phyloP scores from a whole-genome alignment of 2,888 invertebrate genomes.

The Tridacna gigas region DNA sequence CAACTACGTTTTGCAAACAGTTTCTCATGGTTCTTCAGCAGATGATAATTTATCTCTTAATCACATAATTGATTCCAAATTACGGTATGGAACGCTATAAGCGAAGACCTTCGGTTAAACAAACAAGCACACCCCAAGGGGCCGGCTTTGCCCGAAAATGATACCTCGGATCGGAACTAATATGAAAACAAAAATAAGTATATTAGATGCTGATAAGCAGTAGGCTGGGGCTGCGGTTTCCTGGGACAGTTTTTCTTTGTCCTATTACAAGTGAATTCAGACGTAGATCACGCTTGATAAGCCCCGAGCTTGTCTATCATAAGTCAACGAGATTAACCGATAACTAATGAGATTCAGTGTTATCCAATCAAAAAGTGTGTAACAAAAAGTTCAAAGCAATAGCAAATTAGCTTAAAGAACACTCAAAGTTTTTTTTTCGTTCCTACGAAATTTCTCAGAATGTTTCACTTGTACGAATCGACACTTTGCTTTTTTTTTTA shows the following conservation, averaged over 20 bases:
- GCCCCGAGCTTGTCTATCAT: constrained; percentile 9
- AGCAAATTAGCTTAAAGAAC: too few species aligned
- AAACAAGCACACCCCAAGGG: constrained; percentile 19
- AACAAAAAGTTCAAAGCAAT: constrained; percentile 4
- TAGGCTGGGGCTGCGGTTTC: not conserved
- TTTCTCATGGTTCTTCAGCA: constrained; percentile 19
- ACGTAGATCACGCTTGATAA: not conserved
- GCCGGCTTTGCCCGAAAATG: constrained; percentile 2
- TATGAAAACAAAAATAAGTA: constrained; percentile 18
- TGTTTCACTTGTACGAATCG: too few species aligned
- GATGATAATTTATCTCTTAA: constrained; percentile 29
- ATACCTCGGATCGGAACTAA: constrained; percentile 15
- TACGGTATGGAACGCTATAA: constrained; percentile 14
- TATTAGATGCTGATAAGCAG: constrained; percentile 18
- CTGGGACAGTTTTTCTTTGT: constrained; percentile 4
- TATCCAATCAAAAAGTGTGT: constrained; percentile 1
- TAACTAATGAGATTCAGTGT: constrained; percentile 4
- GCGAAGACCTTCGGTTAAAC: constrained; percentile 6
- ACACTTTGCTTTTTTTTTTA: too few species aligned
- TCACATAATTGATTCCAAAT: constrained; percentile 30
- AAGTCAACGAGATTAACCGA: constrained; percentile 8
- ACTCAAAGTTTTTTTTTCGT: too few species aligned
- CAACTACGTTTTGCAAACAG: not conserved
- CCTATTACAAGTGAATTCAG: not conserved
- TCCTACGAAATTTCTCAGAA: too few species aligned